Percentiles rank a stretch among this genome's conserved stretches.
Conservation (phyloP, 2,888 invertebrate genomes). For the Eilema sororculum region DNA sequence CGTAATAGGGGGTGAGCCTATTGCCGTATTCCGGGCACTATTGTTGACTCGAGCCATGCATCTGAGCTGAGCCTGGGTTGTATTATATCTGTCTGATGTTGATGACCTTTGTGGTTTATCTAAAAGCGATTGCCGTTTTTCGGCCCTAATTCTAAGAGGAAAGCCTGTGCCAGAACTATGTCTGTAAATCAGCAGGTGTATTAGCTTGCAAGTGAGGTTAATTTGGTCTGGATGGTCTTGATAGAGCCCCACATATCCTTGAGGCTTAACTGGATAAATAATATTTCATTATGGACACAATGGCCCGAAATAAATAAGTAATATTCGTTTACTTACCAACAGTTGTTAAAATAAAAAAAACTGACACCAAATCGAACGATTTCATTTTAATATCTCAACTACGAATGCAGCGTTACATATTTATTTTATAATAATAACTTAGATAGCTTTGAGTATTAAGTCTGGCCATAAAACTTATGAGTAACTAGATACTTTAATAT, state of each 20-base stretch:
- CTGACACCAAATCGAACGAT: background rate
- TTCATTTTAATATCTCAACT: slow-evolving; percentile 4
- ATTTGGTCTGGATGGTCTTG: too few relatives aligned
- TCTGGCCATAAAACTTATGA: background rate
- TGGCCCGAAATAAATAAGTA: background rate
- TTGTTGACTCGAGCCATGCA: too few relatives aligned
- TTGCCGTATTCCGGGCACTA: too few relatives aligned
- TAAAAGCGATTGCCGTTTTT: background rate
- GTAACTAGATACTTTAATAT: background rate
- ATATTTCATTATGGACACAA: background rate
- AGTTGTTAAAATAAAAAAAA: background rate
- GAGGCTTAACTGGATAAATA: too few relatives aligned
- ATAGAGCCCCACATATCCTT: too few relatives aligned
- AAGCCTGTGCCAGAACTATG: too few relatives aligned
- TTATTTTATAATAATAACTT: background rate
- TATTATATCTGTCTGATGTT: too few relatives aligned
- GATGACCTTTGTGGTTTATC: background rate
- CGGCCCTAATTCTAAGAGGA: too few relatives aligned
- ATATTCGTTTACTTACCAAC: background rate
- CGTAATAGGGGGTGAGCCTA: too few relatives aligned
- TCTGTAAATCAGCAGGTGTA: too few relatives aligned
- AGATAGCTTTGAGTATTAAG: background rate
- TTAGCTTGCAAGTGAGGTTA: too few relatives aligned
- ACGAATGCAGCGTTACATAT: background rate
- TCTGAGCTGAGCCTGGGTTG: too few relatives aligned